Percentiles rank a stretch among this genome's conserved stretches.
These are phyloP conservation scores for Tylochromis polylepis DNA, from an alignment of 2,113 vertebrate genomes.

Conservation along the genomic window DNA sequence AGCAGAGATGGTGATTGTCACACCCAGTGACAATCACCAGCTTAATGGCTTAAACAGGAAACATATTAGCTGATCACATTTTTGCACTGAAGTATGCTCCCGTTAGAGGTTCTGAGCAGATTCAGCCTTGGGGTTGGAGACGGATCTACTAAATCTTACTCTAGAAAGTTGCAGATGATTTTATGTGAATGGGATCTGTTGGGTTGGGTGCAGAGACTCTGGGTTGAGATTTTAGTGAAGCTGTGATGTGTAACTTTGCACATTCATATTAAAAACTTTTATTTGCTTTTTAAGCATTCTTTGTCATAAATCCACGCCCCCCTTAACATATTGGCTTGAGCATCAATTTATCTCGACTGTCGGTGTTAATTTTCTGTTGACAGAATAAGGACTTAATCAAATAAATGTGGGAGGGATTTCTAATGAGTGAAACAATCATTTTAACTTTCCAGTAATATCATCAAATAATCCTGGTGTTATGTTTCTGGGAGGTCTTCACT, in stretches of 20 bases:
- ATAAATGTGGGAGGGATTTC: not conserved
- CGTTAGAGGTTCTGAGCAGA: not conserved
- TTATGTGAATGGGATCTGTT: not conserved
- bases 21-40: not conserved
- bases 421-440: not conserved
- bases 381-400: not conserved
- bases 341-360: not conserved
- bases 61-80: no score
- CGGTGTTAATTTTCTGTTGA: not conserved
- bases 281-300: not conserved
- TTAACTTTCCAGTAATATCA: not conserved
- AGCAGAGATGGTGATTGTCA: not conserved
- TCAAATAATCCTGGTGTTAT: not conserved
- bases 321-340: not conserved
- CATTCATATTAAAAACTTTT: not conserved
- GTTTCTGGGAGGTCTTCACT: not conserved
- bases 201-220: not conserved
- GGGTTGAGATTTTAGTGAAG: not conserved
- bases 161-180: not conserved
- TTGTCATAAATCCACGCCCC: not conserved
- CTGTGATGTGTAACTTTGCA: not conserved
- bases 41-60: not conserved
- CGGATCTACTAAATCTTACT: accelerated
- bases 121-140: not conserved
- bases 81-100: no score